These are phyloP conservation scores for Brachionus calyciflorus DNA, from an alignment of 1,140 invertebrate genomes.

Conservation along the genomic window DNA sequence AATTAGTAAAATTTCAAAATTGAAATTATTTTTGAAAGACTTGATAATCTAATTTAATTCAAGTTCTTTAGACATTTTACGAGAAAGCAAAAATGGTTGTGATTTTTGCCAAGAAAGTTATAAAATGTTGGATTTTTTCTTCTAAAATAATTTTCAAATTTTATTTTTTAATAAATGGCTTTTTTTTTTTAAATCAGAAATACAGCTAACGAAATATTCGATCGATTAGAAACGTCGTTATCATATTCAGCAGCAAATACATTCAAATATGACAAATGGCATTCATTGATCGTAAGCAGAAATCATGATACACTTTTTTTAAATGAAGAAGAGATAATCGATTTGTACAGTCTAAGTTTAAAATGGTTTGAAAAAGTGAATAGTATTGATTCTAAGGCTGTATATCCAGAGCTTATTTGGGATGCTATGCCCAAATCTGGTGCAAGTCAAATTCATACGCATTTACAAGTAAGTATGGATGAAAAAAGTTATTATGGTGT, in stretches of 20 bases:
- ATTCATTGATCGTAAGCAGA: conserved; percentile 59
- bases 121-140: conserved; percentile 11
- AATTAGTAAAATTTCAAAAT: conserved; percentile 19
- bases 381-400: conserved; percentile 49
- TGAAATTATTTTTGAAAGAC: too few relatives aligned
- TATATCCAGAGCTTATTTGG: conserved; percentile 60
- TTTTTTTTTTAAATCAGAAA: background rate
- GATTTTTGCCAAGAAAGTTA: conserved; percentile 47
- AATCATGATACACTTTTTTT: conserved; percentile 61
- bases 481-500: conserved; percentile 58
- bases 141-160: background rate
- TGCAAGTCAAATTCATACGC: conserved; percentile 64
- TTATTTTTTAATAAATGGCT: background rate
- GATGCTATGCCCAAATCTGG: conserved; percentile 62
- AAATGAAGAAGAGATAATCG: conserved; percentile 54
- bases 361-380: conserved; percentile 52
- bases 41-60: too few relatives aligned
- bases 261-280: conserved; percentile 62
- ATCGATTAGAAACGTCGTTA: conserved; percentile 56
- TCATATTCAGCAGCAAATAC: conserved; percentile 61
- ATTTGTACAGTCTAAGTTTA: conserved; percentile 55
- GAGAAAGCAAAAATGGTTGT: conserved; percentile 34
- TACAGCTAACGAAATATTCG: conserved; percentile 48
- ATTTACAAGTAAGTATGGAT: conserved; percentile 61
- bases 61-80: background rate